Conservation (phyloP, 2,113 vertebrate species). For the Manacus vitellinus region DNA sequence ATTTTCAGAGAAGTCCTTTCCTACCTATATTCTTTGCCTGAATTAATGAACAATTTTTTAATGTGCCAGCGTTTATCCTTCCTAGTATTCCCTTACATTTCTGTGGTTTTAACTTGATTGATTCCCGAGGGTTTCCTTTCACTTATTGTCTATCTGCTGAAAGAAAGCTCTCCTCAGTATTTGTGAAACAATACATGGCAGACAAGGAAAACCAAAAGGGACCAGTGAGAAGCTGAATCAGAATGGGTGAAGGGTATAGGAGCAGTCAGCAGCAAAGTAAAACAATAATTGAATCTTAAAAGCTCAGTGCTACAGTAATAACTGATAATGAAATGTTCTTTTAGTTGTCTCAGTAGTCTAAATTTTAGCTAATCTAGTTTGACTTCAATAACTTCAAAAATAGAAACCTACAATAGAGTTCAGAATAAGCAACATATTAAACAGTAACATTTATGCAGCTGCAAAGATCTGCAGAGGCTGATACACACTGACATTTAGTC, state of each 20-base stretch:
- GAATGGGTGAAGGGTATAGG: conserved; percentile 30
- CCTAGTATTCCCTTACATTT: background rate
- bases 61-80: background rate
- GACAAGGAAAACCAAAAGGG: conserved; percentile 17
- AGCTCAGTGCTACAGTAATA: conserved; percentile 31
- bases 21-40: background rate
- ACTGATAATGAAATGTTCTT: conserved; percentile 57
- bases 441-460: background rate
- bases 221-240: background rate
- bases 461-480: background rate
- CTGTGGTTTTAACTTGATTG: background rate
- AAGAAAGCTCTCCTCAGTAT: background rate
- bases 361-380: conserved; percentile 56
- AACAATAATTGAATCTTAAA: conserved; percentile 62
- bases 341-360: conserved; percentile 32
- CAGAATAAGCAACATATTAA: background rate
- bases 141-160: background rate
- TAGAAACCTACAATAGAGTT: conserved; percentile 1
- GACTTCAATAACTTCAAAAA: conserved; percentile 56
- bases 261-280: conserved; percentile 39
- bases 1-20: background rate
- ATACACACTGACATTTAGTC: background rate
- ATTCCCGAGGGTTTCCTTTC: background rate
- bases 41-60: background rate
- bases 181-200: conserved; percentile 3